phyloP scores from a whole-genome alignment of 2,113 vertebrate species.

The Solea senegalensis region DNA sequence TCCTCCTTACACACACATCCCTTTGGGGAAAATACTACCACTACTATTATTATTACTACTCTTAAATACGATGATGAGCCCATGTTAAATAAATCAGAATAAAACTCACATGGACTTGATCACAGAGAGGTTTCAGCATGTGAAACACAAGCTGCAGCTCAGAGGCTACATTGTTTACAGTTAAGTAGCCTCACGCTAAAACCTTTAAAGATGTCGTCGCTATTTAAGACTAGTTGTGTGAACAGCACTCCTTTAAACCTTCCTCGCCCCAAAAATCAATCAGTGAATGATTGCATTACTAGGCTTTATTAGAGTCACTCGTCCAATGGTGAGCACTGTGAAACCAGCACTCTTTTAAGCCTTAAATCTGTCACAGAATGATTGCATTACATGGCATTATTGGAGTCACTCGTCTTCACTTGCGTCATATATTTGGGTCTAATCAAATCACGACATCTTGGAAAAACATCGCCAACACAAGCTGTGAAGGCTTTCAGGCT shows the following conservation, averaged over 20 bases:
- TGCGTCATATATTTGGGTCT: conserved; percentile 56
- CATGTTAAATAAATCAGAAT: not conserved
- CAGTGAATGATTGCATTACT: conserved; percentile 66
- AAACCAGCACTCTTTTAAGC: conserved; percentile 20
- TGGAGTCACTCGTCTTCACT: conserved; percentile 71
- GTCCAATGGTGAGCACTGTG: conserved; percentile 29
- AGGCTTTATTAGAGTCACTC: conserved; percentile 72
- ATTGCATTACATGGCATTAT: conserved; percentile 72
- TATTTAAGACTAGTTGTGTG: conserved; percentile 21
- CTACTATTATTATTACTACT: not conserved
- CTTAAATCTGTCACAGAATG: conserved; percentile 63
- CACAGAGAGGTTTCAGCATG: not conserved
- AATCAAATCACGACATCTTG: conserved; percentile 55
- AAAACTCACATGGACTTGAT: not conserved
- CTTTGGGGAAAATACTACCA: not conserved
- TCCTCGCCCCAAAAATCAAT: conserved; percentile 53
- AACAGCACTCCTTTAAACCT: conserved; percentile 25
- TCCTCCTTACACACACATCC: not conserved
- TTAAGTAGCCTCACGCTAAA: conserved; percentile 23
- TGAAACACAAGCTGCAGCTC: conserved; percentile 8
- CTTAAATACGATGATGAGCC: not conserved
- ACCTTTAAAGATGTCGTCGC: not conserved
- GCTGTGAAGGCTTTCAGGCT: conserved; percentile 37
- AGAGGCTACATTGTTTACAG: conserved; percentile 39
- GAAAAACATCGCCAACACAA: conserved; percentile 51